phyloP scores from a whole-genome alignment of 92 coral and sea anemone genomes.

The Umimayanthus kanabou region DNA sequence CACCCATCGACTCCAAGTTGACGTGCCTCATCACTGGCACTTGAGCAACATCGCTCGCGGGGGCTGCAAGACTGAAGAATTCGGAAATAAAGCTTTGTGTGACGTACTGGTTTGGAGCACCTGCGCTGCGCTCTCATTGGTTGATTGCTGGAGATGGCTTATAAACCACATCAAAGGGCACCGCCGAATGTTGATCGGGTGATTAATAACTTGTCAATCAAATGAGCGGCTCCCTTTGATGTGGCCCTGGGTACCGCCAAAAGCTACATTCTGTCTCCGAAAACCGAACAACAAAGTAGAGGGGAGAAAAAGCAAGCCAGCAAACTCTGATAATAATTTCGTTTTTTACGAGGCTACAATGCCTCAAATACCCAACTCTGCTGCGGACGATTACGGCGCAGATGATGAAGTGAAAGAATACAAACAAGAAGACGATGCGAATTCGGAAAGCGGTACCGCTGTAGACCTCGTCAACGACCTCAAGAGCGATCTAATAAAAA shows the following conservation, averaged over 20 bases:
- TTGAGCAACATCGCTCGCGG: conserved; percentile 46
- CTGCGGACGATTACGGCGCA: conserved; percentile 98
- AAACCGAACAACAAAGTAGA: conserved; percentile 77
- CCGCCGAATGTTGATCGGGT: conserved; percentile 83
- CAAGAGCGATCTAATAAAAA: conserved; percentile 96
- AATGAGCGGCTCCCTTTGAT: conserved; percentile 89
- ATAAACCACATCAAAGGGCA: conserved; percentile 45
- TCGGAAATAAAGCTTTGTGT: conserved; percentile 40
- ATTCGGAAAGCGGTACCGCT: conserved; percentile 91
- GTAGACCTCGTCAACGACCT: conserved; percentile 99
- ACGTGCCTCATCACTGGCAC: background rate
- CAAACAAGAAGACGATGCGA: conserved; percentile 96
- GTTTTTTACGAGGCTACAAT: conserved; percentile 76
- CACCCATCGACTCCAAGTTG: background rate
- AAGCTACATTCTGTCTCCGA: conserved; percentile 65
- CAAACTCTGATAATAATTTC: conserved; percentile 59
- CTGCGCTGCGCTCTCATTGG: conserved; percentile 84
- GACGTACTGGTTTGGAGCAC: conserved; percentile 52
- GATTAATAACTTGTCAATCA: conserved; percentile 99
- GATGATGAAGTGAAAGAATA: conserved; percentile 98
- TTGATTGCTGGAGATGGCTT: conserved; percentile 52
- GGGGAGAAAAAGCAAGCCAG: conserved; percentile 56
- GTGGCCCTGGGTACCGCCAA: conserved; percentile 82
- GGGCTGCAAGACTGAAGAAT: conserved; percentile 37
- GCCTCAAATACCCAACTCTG: conserved; percentile 95